These are phyloP conservation scores for Syngnathus typhle DNA, from an alignment of 2,113 vertebrate species.

Conservation along the genomic window DNA sequence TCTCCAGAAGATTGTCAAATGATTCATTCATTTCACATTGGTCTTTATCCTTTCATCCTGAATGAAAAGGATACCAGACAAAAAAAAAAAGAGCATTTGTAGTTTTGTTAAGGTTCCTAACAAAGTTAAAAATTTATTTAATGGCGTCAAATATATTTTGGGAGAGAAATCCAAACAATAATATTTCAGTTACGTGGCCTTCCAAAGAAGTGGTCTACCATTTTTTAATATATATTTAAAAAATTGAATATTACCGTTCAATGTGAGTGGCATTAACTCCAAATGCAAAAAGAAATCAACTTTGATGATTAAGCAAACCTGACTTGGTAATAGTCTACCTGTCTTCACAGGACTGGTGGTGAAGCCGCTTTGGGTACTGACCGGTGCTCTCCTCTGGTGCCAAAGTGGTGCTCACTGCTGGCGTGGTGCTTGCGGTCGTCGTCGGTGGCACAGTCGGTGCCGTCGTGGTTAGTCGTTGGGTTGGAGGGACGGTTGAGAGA, in stretches of 20 bases:
- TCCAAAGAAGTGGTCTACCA: neutral
- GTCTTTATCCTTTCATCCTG: conserved; percentile 37
- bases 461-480: conserved; percentile 19
- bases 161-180: neutral
- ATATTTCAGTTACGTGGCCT: neutral
- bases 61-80: conserved; percentile 43
- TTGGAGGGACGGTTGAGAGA: conserved; percentile 19
- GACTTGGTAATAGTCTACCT: conserved; percentile 68
- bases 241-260: neutral
- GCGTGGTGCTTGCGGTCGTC: conserved; percentile 26
- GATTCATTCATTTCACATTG: conserved; percentile 35
- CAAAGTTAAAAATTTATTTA: neutral
- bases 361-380: conserved; percentile 69
- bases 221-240: neutral
- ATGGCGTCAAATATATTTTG: neutral
- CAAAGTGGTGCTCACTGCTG: conserved; percentile 42
- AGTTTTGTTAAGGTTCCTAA: neutral
- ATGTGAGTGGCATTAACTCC: neutral
- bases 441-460: conserved; percentile 30
- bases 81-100: conserved; percentile 20
- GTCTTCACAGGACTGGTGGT: conserved; percentile 67
- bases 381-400: conserved; percentile 45
- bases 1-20: conserved; percentile 22
- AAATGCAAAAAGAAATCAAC: neutral
- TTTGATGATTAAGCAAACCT: conserved; percentile 38